Percentiles rank a stretch among this genome's conserved stretches.
Evolutionary conservation across 2,113 vertebrate species (phyloP).

Genomic region (Coptodon bakossiorum): DNA sequence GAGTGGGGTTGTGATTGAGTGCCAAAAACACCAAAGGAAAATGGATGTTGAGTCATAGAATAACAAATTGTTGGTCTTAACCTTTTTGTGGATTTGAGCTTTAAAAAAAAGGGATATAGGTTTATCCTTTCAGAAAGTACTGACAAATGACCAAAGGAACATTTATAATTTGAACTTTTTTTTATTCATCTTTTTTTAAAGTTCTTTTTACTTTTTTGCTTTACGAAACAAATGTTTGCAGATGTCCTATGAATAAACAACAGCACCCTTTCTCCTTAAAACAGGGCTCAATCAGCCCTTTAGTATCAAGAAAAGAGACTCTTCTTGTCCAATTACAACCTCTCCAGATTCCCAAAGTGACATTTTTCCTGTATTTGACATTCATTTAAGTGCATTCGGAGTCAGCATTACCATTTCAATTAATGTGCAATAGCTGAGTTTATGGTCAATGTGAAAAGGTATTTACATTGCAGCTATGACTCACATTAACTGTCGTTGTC

Average conservation of each 20-base stretch:
- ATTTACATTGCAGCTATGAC: slow-evolving; percentile 69
- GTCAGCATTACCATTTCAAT: slow-evolving; percentile 56
- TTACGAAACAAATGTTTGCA: slow-evolving; percentile 79
- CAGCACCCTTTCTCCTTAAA: slow-evolving; percentile 54
- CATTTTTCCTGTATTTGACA: slow-evolving; percentile 60
- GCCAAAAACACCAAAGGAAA: neutral
- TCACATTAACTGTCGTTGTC: slow-evolving; percentile 57
- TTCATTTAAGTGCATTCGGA: slow-evolving; percentile 76
- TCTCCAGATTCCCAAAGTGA: slow-evolving; percentile 64
- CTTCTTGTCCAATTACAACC: slow-evolving; percentile 50
- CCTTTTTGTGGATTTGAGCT: neutral
- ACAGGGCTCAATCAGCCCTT: slow-evolving; percentile 19
- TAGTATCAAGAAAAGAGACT: slow-evolving; percentile 55
- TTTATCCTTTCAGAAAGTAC: neutral
- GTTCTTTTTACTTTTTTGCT: slow-evolving; percentile 66
- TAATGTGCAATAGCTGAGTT: slow-evolving; percentile 68
- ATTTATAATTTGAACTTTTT: slow-evolving; percentile 57
- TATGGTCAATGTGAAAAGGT: slow-evolving; percentile 59
- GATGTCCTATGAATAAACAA: slow-evolving; percentile 77
- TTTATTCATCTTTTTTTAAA: slow-evolving; percentile 56
- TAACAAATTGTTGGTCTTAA: neutral
- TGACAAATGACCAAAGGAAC: slow-evolving; percentile 7
- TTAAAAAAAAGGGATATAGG: neutral
- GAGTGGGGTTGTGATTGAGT: neutral
- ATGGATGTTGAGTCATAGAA: neutral